These are phyloP conservation scores for Pseudochirops cupreus DNA, from an alignment of 2,797 vertebrate genomes.

Conservation along the genomic window DNA sequence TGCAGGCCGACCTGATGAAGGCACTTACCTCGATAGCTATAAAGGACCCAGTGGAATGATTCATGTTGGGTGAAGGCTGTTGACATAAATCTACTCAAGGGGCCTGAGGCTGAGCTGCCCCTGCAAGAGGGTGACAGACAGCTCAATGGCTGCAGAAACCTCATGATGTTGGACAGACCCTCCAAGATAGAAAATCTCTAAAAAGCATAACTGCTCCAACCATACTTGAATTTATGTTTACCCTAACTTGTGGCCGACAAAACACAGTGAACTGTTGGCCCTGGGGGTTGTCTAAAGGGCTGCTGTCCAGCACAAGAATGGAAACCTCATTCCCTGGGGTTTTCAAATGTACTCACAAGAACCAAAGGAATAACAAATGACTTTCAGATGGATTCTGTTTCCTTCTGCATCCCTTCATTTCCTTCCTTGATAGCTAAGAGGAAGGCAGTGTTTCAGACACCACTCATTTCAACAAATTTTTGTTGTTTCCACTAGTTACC, in stretches of 20 bases:
- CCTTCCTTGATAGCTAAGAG: background rate
- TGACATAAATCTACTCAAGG: slow-evolving; percentile 86
- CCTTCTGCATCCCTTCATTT: slow-evolving; percentile 16
- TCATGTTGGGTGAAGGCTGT: slow-evolving; percentile 80
- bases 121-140: slow-evolving; percentile 82
- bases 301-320: slow-evolving; percentile 35
- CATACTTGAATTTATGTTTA: slow-evolving; percentile 76
- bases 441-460: background rate
- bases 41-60: slow-evolving; percentile 84
- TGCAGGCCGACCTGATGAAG: slow-evolving; percentile 72
- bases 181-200: slow-evolving; percentile 80
- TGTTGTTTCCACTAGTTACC: background rate
- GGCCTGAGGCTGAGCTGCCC: slow-evolving; percentile 79
- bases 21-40: slow-evolving; percentile 85
- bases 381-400: slow-evolving; percentile 58
- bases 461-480: background rate
- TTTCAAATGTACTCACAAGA: slow-evolving; percentile 37
- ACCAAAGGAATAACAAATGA: slow-evolving; percentile 12
- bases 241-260: slow-evolving; percentile 73
- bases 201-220: slow-evolving; percentile 59
- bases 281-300: slow-evolving; percentile 46
- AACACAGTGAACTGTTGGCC: slow-evolving; percentile 54
- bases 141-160: slow-evolving; percentile 78
- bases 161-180: slow-evolving; percentile 84
- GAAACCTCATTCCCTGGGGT: slow-evolving; percentile 14